Conservation (phyloP, 2,113 vertebrate species). For the Perca schrenkii region DNA sequence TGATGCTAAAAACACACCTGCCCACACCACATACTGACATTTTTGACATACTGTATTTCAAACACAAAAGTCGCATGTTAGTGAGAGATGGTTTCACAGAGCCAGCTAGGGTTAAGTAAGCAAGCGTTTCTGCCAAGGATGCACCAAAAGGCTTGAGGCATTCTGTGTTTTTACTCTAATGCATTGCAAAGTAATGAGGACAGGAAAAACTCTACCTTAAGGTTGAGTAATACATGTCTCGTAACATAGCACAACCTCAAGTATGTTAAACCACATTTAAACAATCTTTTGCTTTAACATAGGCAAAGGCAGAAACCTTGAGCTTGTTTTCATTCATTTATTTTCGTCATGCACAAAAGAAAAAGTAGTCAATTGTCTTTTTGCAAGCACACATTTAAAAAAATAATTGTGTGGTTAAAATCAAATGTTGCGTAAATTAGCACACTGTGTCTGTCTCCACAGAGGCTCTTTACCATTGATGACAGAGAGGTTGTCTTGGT, state of each 20-base stretch:
- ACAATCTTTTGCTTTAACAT: background rate
- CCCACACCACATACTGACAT: constrained; percentile 24
- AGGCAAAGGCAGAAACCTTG: constrained; percentile 2
- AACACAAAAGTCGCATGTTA: constrained; percentile 58
- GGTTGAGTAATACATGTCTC: background rate
- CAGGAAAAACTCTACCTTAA: constrained; percentile 1
- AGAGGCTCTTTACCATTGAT: constrained; percentile 88
- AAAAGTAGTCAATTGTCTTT: background rate
- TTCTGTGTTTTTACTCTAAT: constrained; percentile 19
- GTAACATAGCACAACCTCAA: background rate
- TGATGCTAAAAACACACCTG: constrained; percentile 5
- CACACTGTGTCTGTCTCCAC: constrained; percentile 24
- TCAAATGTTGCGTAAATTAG: background rate
- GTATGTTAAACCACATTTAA: background rate
- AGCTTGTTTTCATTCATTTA: background rate
- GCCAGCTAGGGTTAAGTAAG: constrained; percentile 40
- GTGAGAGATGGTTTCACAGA: constrained; percentile 54
- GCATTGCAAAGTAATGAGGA: background rate
- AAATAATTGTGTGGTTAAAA: background rate
- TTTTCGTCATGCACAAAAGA: background rate
- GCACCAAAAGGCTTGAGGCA: constrained; percentile 13
- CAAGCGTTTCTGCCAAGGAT: constrained; percentile 24
- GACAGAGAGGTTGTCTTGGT: constrained; percentile 76
- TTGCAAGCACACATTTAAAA: background rate
- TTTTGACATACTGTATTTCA: constrained; percentile 49